Conservation (phyloP, 2,888 invertebrate genomes). For the Sphinx pinastri region DNA sequence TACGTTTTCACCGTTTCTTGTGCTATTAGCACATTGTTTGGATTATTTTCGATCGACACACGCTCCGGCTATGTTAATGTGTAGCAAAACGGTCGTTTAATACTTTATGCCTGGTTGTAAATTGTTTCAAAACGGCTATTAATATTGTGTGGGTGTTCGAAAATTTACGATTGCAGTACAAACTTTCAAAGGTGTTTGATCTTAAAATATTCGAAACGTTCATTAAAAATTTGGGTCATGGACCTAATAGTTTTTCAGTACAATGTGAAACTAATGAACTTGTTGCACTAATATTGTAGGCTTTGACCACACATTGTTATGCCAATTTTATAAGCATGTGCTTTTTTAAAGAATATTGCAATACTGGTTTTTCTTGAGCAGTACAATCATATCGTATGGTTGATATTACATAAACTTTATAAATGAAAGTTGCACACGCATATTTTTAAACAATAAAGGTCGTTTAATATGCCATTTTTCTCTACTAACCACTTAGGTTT, state of each 20-base stretch:
- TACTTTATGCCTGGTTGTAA: slow-evolving; percentile 52
- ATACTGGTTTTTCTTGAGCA: too few relatives aligned
- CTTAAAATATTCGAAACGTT: slow-evolving; percentile 30
- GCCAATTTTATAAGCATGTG: too few relatives aligned
- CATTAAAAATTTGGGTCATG: slow-evolving; percentile 42
- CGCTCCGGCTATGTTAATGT: slow-evolving; percentile 35
- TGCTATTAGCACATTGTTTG: slow-evolving; percentile 12
- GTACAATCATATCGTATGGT: too few relatives aligned
- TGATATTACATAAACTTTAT: too few relatives aligned
- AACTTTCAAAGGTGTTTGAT: slow-evolving; percentile 30
- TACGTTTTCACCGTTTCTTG: slow-evolving; percentile 23
- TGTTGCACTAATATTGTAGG: neutral
- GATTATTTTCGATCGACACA: slow-evolving; percentile 35
- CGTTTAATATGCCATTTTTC: too few relatives aligned
- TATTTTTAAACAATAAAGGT: too few relatives aligned
- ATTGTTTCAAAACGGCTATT: slow-evolving; percentile 50
- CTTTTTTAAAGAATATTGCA: neutral
- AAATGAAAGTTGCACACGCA: too few relatives aligned
- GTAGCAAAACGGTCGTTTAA: slow-evolving; percentile 48
- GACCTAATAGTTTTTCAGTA: slow-evolving; percentile 32
- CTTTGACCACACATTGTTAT: neutral
- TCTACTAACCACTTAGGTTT: too few relatives aligned
- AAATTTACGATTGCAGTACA: slow-evolving; percentile 34
- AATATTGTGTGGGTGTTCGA: slow-evolving; percentile 41
- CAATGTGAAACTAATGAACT: slow-evolving; percentile 16